Evolutionary conservation across 2,888 invertebrate species (phyloP), one percentile per base, ranked within the genome.

Genomic region (Polyploca ridens): DNA sequence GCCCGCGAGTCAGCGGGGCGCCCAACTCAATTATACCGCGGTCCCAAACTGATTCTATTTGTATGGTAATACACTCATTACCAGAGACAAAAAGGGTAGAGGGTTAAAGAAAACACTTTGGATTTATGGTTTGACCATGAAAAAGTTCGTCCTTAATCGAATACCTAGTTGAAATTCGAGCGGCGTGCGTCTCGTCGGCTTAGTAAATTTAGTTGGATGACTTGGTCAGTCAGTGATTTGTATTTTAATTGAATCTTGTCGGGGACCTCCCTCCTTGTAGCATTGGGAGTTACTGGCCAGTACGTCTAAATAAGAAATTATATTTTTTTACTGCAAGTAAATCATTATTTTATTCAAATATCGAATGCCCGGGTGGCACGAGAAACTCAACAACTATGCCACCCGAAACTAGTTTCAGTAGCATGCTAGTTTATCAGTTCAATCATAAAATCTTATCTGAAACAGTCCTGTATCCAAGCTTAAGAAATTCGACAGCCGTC

Each of bases 11-110:
- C 93, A 88, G 91, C 93, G 90, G 93, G 93, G 89, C 82, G 90
- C 89, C 87, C 70, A 73, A 83, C 86, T 88, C 92, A 91, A 93
- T 93, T 91, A 93, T 86, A 89, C 81, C 83, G 77, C 73, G 78
- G 78, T 73, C 77, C 85, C 82, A 82, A 83, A 85, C 87, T 86
- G 86, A 86, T 89, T 89, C 91, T 91, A 93, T 94, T 90, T 92
- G 92, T 93, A 94, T 94, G 93, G 85, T 91, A 93, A 94, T 94
- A 79, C 82, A 83, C 93, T 93, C 93, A 93, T 93, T 93, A 93
- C 86, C 74, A 72, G 79, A 89, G 88, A 90, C 88, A 87, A 89
- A 90, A 89, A 89, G 86, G 86, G 87, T 85, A 75, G 80, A 82
- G 81, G 80, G 81, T 80, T 66, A 63, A 72, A 81, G 78, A 77